Evolutionary conservation across 2,113 vertebrate genomes (phyloP).

Genomic region (Lophius piscatorius): DNA sequence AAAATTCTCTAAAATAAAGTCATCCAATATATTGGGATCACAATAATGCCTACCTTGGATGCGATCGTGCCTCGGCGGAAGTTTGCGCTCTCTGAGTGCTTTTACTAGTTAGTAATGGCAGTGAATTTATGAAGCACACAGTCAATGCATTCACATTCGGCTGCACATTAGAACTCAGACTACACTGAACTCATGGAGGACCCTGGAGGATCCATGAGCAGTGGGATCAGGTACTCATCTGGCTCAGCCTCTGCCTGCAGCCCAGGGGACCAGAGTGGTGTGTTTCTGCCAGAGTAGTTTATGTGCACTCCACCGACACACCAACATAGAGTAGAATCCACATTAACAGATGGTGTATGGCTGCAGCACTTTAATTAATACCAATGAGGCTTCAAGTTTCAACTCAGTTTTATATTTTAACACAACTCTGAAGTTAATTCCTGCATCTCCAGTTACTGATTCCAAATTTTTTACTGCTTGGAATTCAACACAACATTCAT

Average conservation of each 20-base stretch:
- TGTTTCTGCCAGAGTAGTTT: constrained; percentile 15
- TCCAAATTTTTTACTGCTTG: too few relatives aligned
- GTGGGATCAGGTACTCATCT: constrained; percentile 50
- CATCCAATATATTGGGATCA: too few relatives aligned
- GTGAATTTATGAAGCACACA: not conserved
- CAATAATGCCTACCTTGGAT: not conserved
- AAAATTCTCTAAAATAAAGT: too few relatives aligned
- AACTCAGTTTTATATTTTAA: constrained; percentile 25
- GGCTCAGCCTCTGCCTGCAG: constrained; percentile 46
- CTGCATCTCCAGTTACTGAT: too few relatives aligned
- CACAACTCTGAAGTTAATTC: too few relatives aligned
- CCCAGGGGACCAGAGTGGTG: constrained; percentile 41
- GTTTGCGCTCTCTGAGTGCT: too few relatives aligned
- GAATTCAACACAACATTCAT: too few relatives aligned
- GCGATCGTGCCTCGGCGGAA: too few relatives aligned
- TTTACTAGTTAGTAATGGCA: not conserved
- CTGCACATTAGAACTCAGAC: constrained; percentile 33
- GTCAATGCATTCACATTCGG: constrained; percentile 18
- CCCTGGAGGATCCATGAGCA: constrained; percentile 29
- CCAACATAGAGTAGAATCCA: constrained; percentile 31
- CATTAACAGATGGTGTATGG: constrained; percentile 55
- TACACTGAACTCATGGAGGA: constrained; percentile 16
- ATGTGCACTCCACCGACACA: constrained; percentile 27
- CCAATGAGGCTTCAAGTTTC: constrained; percentile 24
- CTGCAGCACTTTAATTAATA: constrained; percentile 46